Evolutionary conservation across 2,113 vertebrate genomes (phyloP).

Genomic region (Chaetodon auriga): DNA sequence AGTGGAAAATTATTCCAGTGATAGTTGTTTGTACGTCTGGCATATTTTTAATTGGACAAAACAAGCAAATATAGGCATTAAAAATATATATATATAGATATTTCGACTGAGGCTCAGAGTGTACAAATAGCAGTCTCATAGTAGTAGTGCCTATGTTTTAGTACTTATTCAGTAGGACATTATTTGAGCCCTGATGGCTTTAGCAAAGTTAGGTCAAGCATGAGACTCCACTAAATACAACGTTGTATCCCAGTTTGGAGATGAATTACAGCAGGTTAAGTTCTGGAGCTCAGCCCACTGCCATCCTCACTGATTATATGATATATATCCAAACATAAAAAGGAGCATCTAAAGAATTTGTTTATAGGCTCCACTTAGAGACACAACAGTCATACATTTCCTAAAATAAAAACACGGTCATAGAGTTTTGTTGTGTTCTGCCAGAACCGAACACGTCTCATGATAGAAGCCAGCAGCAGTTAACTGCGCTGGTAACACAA

Average conservation of each 20-base stretch:
- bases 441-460: slow-evolving; percentile 45
- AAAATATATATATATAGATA: too few species aligned
- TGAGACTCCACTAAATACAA: background rate
- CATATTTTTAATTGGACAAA: too few species aligned
- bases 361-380: slow-evolving; percentile 40
- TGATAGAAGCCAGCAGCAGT: slow-evolving; percentile 51
- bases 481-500: slow-evolving; percentile 43
- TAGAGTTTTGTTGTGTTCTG: slow-evolving; percentile 37
- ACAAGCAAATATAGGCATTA: too few species aligned
- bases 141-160: background rate
- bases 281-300: slow-evolving; percentile 9
- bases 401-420: slow-evolving; percentile 52
- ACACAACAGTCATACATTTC: slow-evolving; percentile 38
- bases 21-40: too few species aligned
- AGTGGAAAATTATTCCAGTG: too few species aligned
- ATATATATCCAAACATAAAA: slow-evolving; percentile 36
- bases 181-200: background rate
- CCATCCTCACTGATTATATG: background rate
- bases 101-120: too few species aligned
- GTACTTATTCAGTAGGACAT: background rate
- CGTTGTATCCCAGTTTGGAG: background rate
- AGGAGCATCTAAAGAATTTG: slow-evolving; percentile 14
- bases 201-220: background rate
- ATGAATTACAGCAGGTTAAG: slow-evolving; percentile 11
- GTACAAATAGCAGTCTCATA: background rate